phyloP scores from a whole-genome alignment of 2,113 vertebrate genomes.

The Chaenogobius annularis region DNA sequence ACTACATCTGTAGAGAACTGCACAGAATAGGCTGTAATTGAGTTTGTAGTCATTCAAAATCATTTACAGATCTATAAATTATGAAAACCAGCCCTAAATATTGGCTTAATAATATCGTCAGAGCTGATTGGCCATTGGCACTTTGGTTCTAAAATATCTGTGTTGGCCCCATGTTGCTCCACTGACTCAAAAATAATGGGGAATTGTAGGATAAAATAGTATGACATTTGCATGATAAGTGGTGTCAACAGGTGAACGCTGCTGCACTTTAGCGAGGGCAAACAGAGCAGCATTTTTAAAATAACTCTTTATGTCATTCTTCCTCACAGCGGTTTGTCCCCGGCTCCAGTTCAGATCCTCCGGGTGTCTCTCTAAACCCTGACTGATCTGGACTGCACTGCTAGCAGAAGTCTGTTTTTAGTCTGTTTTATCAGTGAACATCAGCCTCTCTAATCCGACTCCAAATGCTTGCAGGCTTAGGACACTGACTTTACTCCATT shows the following conservation, averaged over 20 bases:
- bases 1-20: too few species aligned
- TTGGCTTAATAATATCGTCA: too few species aligned
- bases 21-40: too few species aligned
- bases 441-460: slow-evolving; percentile 31
- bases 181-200: not conserved
- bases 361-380: slow-evolving; percentile 20
- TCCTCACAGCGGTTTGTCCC: slow-evolving; percentile 24
- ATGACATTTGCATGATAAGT: slow-evolving; percentile 6
- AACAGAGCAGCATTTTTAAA: slow-evolving; percentile 28
- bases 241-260: not conserved
- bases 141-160: too few species aligned
- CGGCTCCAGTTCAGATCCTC: not conserved
- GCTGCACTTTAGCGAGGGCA: not conserved
- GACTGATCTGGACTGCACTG: slow-evolving; percentile 23
- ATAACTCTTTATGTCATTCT: slow-evolving; percentile 18
- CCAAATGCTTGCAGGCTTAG: slow-evolving; percentile 8
- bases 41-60: too few species aligned
- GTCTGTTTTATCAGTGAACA: slow-evolving; percentile 28
- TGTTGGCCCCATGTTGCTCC: not conserved
- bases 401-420: slow-evolving; percentile 12
- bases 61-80: too few species aligned
- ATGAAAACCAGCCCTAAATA: too few species aligned
- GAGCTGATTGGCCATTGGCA: too few species aligned
- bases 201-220: not conserved
- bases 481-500: not conserved